Base-by-base conservation (phyloP, 2,888 invertebrate genomes). In the Aplocera efformata region DNA sequence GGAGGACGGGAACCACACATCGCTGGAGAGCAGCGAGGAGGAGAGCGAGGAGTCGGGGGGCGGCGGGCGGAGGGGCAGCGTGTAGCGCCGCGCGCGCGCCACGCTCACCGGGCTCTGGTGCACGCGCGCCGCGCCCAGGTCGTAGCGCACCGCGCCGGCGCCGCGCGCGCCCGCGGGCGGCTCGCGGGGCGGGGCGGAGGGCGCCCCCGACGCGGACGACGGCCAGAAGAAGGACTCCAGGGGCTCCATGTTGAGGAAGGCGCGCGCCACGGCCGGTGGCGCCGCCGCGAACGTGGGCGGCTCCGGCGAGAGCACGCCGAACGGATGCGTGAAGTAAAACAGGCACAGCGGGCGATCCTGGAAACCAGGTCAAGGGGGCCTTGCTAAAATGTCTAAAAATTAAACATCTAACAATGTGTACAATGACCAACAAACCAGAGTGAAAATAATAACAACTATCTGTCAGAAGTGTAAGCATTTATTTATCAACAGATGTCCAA, bases 291-390 rank as follows among this genome's bases (percentile, higher is more conserved):
- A 50, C 31, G 55, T 53, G 23, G 86, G 85, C 31, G 88, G 82
- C 65, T 83, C 82, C 37, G 89, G 82, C 1, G 89, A 88, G 53
- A 89, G 73, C 63, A 90, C 89, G 47, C 88, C 89, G 67, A 90
- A 89, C 37, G 90, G 90, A 58, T 89, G 89, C 48, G 89, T 82
- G 77, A 90, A 90, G 75, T 90, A 90, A 70, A 88, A 90, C 63
- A 90, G 62, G 60, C 90, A 89, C 63, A 90, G 76, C 27, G 90
- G 90, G 29, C 85, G 79, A 42, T 67, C 75, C 88, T 88, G 73
- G 10, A 29, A 29, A 26, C 24, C 10, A 23, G 22, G 31, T 32
- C 7, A 8, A 1, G 8, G 9, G 8, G 20, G 24, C 22, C 20
- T 8, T 13, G n/a, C 17, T 23, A 27, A 17, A 27, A 11, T 23